Conservation (phyloP, 1,140 invertebrate genomes). For the Heliothis virescens region DNA sequence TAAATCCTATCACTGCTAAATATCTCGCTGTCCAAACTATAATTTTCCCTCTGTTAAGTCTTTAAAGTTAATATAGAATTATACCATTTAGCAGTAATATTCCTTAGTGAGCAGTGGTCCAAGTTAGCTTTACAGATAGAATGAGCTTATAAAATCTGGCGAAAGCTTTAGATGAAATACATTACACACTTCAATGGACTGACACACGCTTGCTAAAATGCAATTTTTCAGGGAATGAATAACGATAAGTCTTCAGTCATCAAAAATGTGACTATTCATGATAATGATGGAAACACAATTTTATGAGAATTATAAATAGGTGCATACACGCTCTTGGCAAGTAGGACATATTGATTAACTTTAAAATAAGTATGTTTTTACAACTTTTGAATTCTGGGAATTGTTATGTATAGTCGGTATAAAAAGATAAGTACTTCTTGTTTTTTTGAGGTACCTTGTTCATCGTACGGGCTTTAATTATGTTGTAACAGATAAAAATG, state of each 20-base stretch:
- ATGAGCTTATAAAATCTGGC: conserved; percentile 24
- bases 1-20: no score
- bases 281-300: no score
- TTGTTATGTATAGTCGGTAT: not conserved
- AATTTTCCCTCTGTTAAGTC: no score
- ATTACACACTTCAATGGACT: conserved; percentile 15
- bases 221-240: conserved; percentile 41
- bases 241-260: conserved; percentile 17
- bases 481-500: not conserved
- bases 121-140: not conserved
- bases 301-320: no score
- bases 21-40: no score
- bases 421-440: conserved; percentile 6
- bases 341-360: no score
- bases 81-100: no score
- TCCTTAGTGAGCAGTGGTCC: no score
- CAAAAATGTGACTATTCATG: no score
- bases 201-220: conserved; percentile 19
- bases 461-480: not conserved
- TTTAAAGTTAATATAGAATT: no score
- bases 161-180: conserved; percentile 4
- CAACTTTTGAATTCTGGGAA: not conserved
- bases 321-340: no score
- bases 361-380: no score
- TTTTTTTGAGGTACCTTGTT: not conserved